phyloP scores from a whole-genome alignment of 2,888 invertebrate genomes.

The Acanthoscelides obtectus region DNA sequence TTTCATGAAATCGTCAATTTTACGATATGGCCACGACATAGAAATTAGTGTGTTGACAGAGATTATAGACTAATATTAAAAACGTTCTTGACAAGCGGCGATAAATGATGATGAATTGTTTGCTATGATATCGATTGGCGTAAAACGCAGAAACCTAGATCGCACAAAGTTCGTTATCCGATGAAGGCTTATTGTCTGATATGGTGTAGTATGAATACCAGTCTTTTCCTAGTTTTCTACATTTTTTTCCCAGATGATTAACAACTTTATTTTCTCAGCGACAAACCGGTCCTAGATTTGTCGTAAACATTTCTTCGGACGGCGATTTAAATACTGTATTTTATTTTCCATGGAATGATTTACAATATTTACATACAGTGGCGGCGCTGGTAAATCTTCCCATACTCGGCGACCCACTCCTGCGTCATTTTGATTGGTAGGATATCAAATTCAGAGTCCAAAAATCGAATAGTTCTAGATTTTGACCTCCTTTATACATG shows the following conservation, averaged over 20 bases:
- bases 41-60: neutral
- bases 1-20: no score
- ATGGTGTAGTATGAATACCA: neutral
- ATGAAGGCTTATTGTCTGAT: neutral
- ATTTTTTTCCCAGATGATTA: neutral
- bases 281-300: neutral
- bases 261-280: neutral
- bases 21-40: no score
- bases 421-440: no score
- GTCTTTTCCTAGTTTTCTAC: neutral
- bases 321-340: neutral
- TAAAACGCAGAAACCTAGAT: neutral
- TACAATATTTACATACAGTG: neutral
- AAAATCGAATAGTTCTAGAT: no score
- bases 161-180: neutral
- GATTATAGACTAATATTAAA: neutral
- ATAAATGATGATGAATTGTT: neutral
- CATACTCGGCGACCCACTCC: no score
- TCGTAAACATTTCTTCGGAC: neutral
- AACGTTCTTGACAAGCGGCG: neutral
- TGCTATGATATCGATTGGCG: neutral
- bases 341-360: neutral
- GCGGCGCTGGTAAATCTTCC: neutral
- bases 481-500: no score
- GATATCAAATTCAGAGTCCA: no score